Evolutionary conservation across 30 jellyfish, hydroid and myxozoan species (phyloP).

Genomic region (Pseudorhiza aurosa): DNA sequence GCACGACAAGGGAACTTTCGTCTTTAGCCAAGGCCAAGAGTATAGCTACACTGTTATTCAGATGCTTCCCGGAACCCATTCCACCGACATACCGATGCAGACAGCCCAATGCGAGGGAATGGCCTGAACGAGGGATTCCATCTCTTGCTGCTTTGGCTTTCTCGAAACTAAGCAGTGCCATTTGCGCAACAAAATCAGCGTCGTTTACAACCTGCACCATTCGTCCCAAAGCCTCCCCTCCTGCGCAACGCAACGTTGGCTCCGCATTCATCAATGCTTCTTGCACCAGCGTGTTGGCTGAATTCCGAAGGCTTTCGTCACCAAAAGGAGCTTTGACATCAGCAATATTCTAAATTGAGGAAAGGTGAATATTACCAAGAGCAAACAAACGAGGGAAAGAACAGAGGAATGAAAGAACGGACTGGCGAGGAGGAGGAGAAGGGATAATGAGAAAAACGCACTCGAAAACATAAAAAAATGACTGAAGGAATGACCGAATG

Average conservation of each 20-base stretch:
- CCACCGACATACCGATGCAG: slow-evolving; percentile 99
- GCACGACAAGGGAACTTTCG: slow-evolving; percentile 88
- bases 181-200: slow-evolving; percentile 86
- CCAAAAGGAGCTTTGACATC: slow-evolving; percentile 86
- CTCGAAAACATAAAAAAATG: no score
- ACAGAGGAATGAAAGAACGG: background rate
- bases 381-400: background rate
- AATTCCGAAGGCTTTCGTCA: slow-evolving; percentile 77
- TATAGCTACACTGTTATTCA: slow-evolving; percentile 88
- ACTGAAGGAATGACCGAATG: no score
- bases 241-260: slow-evolving; percentile 96
- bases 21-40: slow-evolving; percentile 94
- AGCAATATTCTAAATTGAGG: slow-evolving; percentile 69
- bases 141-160: slow-evolving; percentile 95
- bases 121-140: slow-evolving; percentile 93
- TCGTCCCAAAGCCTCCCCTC: slow-evolving; percentile 97
- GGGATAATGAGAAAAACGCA: no score
- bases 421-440: no score
- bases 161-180: slow-evolving; percentile 95
- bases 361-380: no score
- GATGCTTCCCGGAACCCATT: slow-evolving; percentile 98
- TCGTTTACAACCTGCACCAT: slow-evolving; percentile 97
- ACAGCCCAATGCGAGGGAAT: slow-evolving; percentile 96
- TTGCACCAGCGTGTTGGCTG: slow-evolving; percentile 88
- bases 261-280: slow-evolving; percentile 96